phyloP scores from a whole-genome alignment of 2,888 invertebrate species.

The Cistogaster globosa region DNA sequence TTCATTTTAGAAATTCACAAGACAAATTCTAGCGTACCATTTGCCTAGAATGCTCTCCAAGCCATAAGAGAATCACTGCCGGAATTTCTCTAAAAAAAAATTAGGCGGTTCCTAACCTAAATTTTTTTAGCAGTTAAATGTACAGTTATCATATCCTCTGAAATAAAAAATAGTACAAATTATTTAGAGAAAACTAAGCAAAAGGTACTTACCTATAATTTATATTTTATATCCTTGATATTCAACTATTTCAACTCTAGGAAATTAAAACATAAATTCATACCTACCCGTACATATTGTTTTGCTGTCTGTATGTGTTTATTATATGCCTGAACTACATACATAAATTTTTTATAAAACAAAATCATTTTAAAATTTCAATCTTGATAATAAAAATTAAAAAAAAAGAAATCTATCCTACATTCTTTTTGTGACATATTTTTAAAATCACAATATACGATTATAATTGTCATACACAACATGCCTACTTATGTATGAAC shows the following conservation, averaged over 20 bases:
- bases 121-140: too few species aligned
- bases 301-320: background rate
- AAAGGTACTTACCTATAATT: too few species aligned
- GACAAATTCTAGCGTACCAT: too few species aligned
- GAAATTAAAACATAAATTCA: too few species aligned
- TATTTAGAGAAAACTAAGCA: too few species aligned
- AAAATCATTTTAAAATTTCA: conserved; percentile 53
- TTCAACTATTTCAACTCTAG: background rate
- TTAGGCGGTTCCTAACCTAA: too few species aligned
- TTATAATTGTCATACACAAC: conserved; percentile 50
- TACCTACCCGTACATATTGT: background rate
- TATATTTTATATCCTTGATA: background rate
- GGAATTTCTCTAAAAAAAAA: too few species aligned
- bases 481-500: background rate
- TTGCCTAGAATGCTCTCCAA: too few species aligned
- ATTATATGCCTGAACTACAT: conserved; percentile 6
- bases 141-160: too few species aligned
- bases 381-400: conserved; percentile 62
- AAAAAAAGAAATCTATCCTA: conserved; percentile 33
- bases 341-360: conserved; percentile 45
- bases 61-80: too few species aligned
- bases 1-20: too few species aligned
- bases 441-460: conserved; percentile 61
- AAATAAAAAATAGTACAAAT: too few species aligned
- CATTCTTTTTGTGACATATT: conserved; percentile 66